These are phyloP conservation scores for Rhagophthalmus giganteus DNA, from an alignment of 2,888 invertebrate genomes.

Conservation along the genomic window DNA sequence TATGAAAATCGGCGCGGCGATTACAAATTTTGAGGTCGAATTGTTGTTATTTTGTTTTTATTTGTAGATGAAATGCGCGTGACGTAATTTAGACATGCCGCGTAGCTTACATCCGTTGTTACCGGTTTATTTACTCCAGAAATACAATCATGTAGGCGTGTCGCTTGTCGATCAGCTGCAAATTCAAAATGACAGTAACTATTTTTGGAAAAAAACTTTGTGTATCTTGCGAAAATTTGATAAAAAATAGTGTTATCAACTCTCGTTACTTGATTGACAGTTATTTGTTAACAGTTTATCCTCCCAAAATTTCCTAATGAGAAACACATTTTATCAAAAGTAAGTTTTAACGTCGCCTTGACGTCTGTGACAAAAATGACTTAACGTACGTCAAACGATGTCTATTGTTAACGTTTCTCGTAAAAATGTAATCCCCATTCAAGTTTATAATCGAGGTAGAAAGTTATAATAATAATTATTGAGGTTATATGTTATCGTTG, in stretches of 20 bases:
- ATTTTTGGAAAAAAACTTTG: constrained; percentile 3
- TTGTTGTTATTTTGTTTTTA: constrained; percentile 18
- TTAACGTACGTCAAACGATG: not conserved
- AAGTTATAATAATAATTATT: no score
- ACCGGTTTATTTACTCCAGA: constrained; percentile 51
- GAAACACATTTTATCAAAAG: not conserved
- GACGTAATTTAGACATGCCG: constrained; percentile 17
- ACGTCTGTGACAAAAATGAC: constrained; percentile 6
- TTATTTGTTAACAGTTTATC: no score
- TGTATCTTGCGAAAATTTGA: constrained; percentile 6
- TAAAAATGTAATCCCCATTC: no score
- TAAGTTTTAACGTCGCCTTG: constrained; percentile 6
- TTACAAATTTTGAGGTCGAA: no score
- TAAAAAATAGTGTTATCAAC: no score
- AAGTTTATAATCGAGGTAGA: no score
- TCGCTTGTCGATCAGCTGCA: constrained; percentile 51
- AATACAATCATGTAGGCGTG: constrained; percentile 52
- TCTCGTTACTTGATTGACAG: no score
- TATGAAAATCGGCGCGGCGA: no score
- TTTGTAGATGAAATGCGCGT: constrained; percentile 11
- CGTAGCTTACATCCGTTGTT: constrained; percentile 22
- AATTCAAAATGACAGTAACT: constrained; percentile 47
- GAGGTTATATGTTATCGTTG: no score
- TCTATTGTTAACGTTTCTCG: no score
- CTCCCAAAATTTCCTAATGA: no score